Percentiles rank a stretch among this genome's conserved stretches.
Conservation (phyloP, 2,888 invertebrate genomes). For the Eupithecia exiguata region DNA sequence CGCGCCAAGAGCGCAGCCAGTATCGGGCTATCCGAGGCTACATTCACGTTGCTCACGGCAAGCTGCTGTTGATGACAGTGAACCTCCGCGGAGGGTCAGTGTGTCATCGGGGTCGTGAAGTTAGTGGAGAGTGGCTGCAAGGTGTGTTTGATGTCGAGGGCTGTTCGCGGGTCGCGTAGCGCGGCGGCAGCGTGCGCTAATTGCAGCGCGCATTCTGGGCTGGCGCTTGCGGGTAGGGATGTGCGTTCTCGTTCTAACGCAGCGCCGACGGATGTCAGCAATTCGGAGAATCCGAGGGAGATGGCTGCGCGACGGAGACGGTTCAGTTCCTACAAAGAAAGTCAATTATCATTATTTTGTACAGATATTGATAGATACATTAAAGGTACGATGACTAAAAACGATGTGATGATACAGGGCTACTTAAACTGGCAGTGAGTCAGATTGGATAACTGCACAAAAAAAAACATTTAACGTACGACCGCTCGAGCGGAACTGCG, state of each 20-base stretch:
- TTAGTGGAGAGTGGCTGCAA: slow-evolving; percentile 68
- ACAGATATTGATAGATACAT: too few relatives aligned
- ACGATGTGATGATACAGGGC: too few relatives aligned
- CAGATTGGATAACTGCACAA: too few relatives aligned
- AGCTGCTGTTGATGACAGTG: background rate
- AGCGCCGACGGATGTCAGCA: slow-evolving; percentile 92
- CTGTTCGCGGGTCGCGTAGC: slow-evolving; percentile 88
- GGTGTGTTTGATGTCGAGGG: slow-evolving; percentile 74
- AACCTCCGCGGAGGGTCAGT: slow-evolving; percentile 40
- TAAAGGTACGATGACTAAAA: too few relatives aligned
- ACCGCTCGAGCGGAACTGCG: too few relatives aligned
- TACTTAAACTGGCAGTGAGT: too few relatives aligned
- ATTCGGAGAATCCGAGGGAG: slow-evolving; percentile 94
- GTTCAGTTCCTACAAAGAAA: slow-evolving; percentile 90
- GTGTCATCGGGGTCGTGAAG: slow-evolving; percentile 60
- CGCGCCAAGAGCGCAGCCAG: slow-evolving; percentile 36
- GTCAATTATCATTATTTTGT: background rate
- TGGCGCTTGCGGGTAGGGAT: slow-evolving; percentile 88
- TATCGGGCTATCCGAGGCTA: slow-evolving; percentile 34
- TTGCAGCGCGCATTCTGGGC: slow-evolving; percentile 94
- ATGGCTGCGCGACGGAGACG: slow-evolving; percentile 94
- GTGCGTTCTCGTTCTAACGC: slow-evolving; percentile 95
- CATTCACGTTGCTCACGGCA: slow-evolving; percentile 10
- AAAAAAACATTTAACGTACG: too few relatives aligned
- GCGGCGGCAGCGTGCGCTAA: slow-evolving; percentile 94